Evolutionary conservation across 2,888 invertebrate genomes (phyloP).

Genomic region (Bombyx huttoni): DNA sequence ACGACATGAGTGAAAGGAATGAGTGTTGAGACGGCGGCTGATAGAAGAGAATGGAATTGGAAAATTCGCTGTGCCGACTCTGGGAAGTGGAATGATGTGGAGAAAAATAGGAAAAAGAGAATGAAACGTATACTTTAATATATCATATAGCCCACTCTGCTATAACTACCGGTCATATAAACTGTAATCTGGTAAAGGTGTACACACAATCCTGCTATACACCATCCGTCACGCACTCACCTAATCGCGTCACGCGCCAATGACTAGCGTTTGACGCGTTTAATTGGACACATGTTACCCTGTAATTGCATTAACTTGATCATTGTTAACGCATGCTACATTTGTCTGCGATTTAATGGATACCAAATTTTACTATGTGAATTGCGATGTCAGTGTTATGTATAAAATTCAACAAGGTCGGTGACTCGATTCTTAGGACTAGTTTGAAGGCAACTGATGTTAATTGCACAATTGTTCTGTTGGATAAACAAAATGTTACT

Average conservation of each 20-base stretch:
- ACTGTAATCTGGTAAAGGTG: not conserved
- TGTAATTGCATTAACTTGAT: constrained; percentile 46
- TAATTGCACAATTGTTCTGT: no score
- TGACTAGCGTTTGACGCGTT: constrained; percentile 40
- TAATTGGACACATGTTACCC: constrained; percentile 49
- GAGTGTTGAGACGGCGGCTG: no score
- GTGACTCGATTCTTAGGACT: no score
- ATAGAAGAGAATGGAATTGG: no score
- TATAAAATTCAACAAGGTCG: no score
- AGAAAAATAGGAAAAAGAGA: no score
- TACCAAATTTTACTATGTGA: not conserved
- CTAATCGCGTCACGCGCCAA: constrained; percentile 50
- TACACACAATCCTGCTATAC: not conserved
- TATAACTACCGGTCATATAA: not conserved
- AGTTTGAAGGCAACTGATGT: no score
- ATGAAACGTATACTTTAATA: no score
- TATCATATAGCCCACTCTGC: not conserved
- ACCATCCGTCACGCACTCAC: constrained; percentile 22
- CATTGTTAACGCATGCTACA: constrained; percentile 20
- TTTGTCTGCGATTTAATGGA: constrained; percentile 1
- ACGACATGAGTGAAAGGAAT: no score
- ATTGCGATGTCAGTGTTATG: no score
- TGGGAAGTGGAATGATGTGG: no score
- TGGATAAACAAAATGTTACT: not conserved
- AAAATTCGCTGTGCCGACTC: no score